Evolutionary conservation across 2,113 vertebrate genomes (phyloP).

Genomic region (Sander lucioperca): DNA sequence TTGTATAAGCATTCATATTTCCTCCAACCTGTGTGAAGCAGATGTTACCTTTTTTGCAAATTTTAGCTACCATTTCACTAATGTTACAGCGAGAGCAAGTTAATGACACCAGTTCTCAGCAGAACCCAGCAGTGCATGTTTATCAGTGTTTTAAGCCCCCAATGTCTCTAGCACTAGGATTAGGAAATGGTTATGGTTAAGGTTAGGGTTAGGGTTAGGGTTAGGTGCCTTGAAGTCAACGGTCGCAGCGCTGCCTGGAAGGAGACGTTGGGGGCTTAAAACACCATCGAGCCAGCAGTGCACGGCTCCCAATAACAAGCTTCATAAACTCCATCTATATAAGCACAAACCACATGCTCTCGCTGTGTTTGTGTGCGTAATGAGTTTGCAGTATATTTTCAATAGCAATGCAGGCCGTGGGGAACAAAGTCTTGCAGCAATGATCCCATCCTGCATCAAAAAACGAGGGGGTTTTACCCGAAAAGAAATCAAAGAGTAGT

Average conservation of each 20-base stretch:
- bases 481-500: background rate
- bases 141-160: too few relatives aligned
- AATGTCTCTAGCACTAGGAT: too few relatives aligned
- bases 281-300: background rate
- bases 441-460: background rate
- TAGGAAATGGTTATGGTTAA: too few relatives aligned
- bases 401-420: background rate
- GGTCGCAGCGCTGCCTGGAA: too few relatives aligned
- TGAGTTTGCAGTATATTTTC: background rate
- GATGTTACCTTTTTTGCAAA: constrained; percentile 3
- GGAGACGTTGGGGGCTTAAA: too few relatives aligned
- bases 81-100: background rate
- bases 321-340: constrained; percentile 20
- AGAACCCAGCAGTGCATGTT: background rate
- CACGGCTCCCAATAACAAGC: background rate
- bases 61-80: background rate
- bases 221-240: too few relatives aligned
- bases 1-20: background rate
- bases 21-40: background rate
- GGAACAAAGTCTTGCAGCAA: background rate
- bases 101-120: constrained; percentile 18
- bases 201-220: too few relatives aligned
- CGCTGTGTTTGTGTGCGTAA: background rate
- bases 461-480: background rate
- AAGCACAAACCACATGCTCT: constrained; percentile 34